phyloP scores from a whole-genome alignment of 2,888 invertebrate genomes.

The Macroteleia sp. region DNA sequence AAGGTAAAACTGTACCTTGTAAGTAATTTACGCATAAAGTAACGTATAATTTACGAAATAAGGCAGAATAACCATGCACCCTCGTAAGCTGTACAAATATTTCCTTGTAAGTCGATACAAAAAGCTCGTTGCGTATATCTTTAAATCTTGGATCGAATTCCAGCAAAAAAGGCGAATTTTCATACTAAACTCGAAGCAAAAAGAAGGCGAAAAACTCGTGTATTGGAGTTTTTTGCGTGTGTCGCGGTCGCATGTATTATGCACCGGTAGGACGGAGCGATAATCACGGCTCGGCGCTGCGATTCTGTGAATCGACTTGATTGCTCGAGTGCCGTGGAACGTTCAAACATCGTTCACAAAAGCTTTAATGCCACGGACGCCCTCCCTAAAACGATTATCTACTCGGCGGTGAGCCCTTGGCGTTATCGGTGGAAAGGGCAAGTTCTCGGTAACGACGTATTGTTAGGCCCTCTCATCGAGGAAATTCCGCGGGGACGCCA shows the following conservation, averaged over 20 bases:
- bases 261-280: slow-evolving; percentile 69
- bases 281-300: slow-evolving; percentile 58
- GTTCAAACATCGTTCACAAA: slow-evolving; percentile 81
- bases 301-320: slow-evolving; percentile 80
- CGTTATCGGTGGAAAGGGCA: slow-evolving; percentile 71
- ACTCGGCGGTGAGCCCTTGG: slow-evolving; percentile 78
- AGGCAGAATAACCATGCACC: neutral
- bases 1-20: too few relatives aligned
- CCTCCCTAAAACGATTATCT: slow-evolving; percentile 82
- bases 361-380: slow-evolving; percentile 78
- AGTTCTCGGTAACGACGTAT: slow-evolving; percentile 80
- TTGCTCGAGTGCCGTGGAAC: slow-evolving; percentile 79
- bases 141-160: slow-evolving; percentile 25
- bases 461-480: slow-evolving; percentile 76
- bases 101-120: slow-evolving; percentile 12
- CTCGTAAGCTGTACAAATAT: neutral
- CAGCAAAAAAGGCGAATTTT: slow-evolving; percentile 21
- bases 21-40: neutral
- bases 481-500: slow-evolving; percentile 75
- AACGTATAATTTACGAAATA: neutral
- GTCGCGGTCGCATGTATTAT: slow-evolving; percentile 61
- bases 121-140: slow-evolving; percentile 24
- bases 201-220: slow-evolving; percentile 10
- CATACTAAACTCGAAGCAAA: slow-evolving; percentile 20
- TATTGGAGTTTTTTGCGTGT: slow-evolving; percentile 52